Evolutionary conservation across 92 coral and sea anemone genomes (phyloP).

Genomic region (Heteractis magnifica): DNA sequence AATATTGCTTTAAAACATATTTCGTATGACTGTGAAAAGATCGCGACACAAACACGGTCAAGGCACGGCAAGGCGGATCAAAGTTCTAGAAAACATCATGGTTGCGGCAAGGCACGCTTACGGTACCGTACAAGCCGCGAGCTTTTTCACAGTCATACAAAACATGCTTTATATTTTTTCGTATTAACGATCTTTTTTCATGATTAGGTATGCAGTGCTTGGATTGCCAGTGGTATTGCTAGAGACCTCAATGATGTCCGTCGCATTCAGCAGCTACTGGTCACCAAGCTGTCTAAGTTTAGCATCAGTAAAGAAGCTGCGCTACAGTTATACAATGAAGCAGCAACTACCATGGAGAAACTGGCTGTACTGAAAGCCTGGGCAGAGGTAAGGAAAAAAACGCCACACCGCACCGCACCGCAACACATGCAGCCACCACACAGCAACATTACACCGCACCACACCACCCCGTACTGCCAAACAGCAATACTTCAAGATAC

Average conservation of each 20-base stretch:
- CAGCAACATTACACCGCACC: not conserved
- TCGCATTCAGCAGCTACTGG: conserved; percentile 94
- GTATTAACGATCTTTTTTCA: no score
- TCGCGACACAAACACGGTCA: no score
- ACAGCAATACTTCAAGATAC: not conserved
- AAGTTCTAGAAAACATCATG: no score
- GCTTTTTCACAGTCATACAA: no score
- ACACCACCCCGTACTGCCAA: not conserved
- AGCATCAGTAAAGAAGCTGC: conserved; percentile 92
- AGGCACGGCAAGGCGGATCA: no score
- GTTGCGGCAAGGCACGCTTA: no score
- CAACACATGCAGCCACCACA: not conserved
- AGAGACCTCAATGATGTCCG: conserved; percentile 94
- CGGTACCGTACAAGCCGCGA: no score
- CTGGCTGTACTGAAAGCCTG: conserved; percentile 97
- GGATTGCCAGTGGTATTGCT: conserved; percentile 99
- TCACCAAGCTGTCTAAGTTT: conserved; percentile 92
- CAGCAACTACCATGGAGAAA: conserved; percentile 98
- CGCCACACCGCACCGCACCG: not conserved
- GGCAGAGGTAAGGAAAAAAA: conserved; percentile 73
- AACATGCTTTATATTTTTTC: no score
- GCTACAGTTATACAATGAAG: conserved; percentile 94
- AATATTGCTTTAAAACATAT: no score
- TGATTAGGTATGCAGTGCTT: conserved; percentile 91
- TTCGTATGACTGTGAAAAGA: no score